A percentile compares a stretch with the other conserved stretches of the same genome.
These are phyloP conservation scores for Phylloscopus trochiloides DNA, from an alignment of 2,113 vertebrate species.

Conservation along the genomic window DNA sequence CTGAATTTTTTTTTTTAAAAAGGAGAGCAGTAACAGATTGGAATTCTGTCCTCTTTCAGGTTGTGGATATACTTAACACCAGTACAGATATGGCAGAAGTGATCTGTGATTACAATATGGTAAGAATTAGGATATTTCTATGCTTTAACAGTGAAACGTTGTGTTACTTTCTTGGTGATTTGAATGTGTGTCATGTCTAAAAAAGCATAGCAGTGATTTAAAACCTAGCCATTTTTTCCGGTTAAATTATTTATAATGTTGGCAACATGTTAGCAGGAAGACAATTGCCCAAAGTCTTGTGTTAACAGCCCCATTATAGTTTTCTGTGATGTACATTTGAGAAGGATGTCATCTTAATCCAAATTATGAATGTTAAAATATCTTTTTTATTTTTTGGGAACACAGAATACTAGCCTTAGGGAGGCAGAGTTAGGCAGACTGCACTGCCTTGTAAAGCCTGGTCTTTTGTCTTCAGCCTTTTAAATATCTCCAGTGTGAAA, in stretches of 20 bases:
- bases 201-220: neutral
- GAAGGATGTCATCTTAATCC: neutral
- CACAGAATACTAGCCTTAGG: neutral
- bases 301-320: neutral
- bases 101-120: conserved; percentile 85
- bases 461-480: neutral
- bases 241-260: neutral
- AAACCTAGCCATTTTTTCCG: neutral
- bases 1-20: neutral
- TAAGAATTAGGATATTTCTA: conserved; percentile 63
- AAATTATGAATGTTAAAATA: neutral
- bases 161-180: neutral
- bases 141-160: neutral
- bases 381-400: neutral
- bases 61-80: conserved; percentile 95
- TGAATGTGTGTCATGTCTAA: neutral
- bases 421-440: neutral
- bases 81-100: conserved; percentile 93
- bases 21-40: neutral
- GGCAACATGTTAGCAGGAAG: neutral
- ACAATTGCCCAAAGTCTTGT: neutral
- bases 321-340: neutral
- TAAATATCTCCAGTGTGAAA: neutral
- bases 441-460: neutral
- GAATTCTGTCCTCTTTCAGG: conserved; percentile 73